Evolutionary conservation across 2,797 vertebrate species (phyloP).

Genomic region (Arctocebus calabarensis): DNA sequence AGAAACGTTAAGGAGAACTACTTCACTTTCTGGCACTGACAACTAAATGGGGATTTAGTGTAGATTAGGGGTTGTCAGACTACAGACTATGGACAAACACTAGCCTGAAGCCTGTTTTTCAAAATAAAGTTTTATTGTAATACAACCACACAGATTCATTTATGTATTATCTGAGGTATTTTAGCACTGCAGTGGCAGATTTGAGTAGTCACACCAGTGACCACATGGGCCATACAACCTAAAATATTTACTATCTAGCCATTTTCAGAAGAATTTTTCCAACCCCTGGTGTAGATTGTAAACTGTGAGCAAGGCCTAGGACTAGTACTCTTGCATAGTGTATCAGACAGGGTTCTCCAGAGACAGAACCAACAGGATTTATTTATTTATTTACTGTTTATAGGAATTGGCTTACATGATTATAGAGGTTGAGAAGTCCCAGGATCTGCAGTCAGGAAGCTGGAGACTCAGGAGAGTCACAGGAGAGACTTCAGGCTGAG

Average conservation of each 20-base stretch:
- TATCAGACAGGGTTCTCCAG: not conserved
- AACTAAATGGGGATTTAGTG: constrained; percentile 15
- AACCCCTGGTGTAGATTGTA: not conserved
- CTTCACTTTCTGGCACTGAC: not conserved
- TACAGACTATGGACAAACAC: not conserved
- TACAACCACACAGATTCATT: not conserved
- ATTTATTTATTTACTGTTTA: not conserved
- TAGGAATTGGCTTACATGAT: not conserved
- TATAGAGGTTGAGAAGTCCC: not conserved
- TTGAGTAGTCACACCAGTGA: not conserved
- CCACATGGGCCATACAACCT: not conserved
- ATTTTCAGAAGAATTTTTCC: constrained; percentile 8
- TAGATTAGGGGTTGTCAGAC: not conserved
- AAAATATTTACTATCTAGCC: not conserved
- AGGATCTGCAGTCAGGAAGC: not conserved
- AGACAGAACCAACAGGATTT: not conserved
- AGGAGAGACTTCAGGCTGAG: not conserved
- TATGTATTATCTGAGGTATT: not conserved
- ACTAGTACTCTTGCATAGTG: not conserved
- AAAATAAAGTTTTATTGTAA: constrained; percentile 32
- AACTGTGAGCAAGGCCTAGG: not conserved
- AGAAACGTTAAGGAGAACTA: not conserved
- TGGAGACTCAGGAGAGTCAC: not conserved
- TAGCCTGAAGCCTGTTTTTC: not conserved
- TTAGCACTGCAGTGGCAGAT: not conserved